Evolutionary conservation across 2,888 invertebrate species (phyloP).

Genomic region (Slavum lentiscoides): DNA sequence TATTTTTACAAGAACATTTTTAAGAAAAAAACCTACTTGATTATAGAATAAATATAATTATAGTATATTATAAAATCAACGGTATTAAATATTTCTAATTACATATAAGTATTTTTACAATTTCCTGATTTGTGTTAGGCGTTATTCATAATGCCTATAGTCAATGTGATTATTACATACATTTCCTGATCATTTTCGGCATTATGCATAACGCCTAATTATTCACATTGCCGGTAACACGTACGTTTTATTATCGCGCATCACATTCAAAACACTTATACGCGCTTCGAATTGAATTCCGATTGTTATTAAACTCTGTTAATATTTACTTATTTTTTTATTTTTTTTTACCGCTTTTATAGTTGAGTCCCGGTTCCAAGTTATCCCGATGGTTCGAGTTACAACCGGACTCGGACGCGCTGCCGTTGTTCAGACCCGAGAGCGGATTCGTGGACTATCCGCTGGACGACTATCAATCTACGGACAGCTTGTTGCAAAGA

Average conservation of each 20-base stretch:
- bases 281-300: background rate
- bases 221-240: too few species aligned
- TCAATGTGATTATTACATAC: too few species aligned
- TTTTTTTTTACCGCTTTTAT: constrained; percentile 2
- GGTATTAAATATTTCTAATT: too few species aligned
- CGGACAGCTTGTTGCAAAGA: constrained; percentile 64
- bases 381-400: constrained; percentile 81
- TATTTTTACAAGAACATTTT: too few species aligned
- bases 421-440: constrained; percentile 70
- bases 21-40: too few species aligned
- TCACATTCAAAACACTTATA: background rate
- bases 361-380: constrained; percentile 77
- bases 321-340: background rate
- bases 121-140: too few species aligned
- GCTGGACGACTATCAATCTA: constrained; percentile 57
- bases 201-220: too few species aligned
- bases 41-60: too few species aligned
- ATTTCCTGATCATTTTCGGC: too few species aligned
- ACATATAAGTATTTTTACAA: too few species aligned
- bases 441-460: constrained; percentile 76
- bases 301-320: background rate
- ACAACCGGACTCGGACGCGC: constrained; percentile 59
- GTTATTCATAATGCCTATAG: too few species aligned
- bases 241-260: background rate
- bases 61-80: too few species aligned